Evolutionary conservation across 2,797 vertebrate genomes (phyloP).

Genomic region (Percopsis omiscomaycus): DNA sequence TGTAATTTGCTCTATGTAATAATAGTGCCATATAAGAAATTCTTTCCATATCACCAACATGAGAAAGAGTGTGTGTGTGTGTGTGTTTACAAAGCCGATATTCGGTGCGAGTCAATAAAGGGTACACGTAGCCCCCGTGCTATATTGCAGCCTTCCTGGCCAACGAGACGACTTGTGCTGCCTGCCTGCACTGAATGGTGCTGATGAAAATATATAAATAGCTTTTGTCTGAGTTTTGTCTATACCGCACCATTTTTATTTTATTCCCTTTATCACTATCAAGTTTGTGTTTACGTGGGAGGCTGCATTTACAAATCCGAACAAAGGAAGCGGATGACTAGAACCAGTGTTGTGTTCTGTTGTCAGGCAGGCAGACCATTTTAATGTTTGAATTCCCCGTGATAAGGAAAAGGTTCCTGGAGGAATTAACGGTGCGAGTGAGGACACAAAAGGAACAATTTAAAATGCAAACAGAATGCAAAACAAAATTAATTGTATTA

Average conservation of each 20-base stretch:
- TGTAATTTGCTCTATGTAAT: slow-evolving; percentile 48
- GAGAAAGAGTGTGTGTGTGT: slow-evolving; percentile 9
- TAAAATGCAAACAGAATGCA: slow-evolving; percentile 60
- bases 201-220: slow-evolving; percentile 30
- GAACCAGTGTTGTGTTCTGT: slow-evolving; percentile 19
- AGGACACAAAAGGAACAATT: slow-evolving; percentile 48
- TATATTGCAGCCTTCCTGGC: slow-evolving; percentile 13
- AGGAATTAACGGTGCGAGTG: slow-evolving; percentile 43
- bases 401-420: slow-evolving; percentile 48
- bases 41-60: slow-evolving; percentile 10
- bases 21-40: slow-evolving; percentile 28
- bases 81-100: slow-evolving; percentile 39
- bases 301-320: slow-evolving; percentile 48
- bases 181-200: slow-evolving; percentile 19
- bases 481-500: slow-evolving; percentile 68
- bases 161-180: slow-evolving; percentile 27
- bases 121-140: too few relatives aligned
- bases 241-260: slow-evolving; percentile 37
- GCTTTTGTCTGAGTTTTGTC: slow-evolving; percentile 22
- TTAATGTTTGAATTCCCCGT: slow-evolving; percentile 48
- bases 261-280: slow-evolving; percentile 45
- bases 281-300: slow-evolving; percentile 46
- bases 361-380: slow-evolving; percentile 26
- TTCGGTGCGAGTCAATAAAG: slow-evolving; percentile 39
- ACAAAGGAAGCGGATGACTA: slow-evolving; percentile 34